phyloP scores from a whole-genome alignment of 1,140 invertebrate genomes.

The Camponotus pennsylvanicus region DNA sequence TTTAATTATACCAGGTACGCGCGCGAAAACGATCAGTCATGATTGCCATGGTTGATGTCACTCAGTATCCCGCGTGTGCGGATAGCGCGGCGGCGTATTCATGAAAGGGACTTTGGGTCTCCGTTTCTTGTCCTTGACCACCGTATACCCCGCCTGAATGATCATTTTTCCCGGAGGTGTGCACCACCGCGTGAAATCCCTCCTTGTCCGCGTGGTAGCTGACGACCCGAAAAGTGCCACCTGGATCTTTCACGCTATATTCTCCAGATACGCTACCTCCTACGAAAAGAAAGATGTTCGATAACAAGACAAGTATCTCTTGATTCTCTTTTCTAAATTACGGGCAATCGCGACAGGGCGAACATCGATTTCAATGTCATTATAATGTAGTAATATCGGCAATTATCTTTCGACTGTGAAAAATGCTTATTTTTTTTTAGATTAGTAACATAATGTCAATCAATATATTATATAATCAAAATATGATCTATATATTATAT shows the following conservation, averaged over 20 bases:
- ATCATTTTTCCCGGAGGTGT: slow-evolving; percentile 88
- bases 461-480: background rate
- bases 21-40: slow-evolving; percentile 5
- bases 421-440: background rate
- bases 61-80: slow-evolving; percentile 18
- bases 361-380: background rate
- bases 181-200: slow-evolving; percentile 88
- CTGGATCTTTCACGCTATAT: slow-evolving; percentile 90
- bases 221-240: slow-evolving; percentile 81
- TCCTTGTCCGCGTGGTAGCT: slow-evolving; percentile 82
- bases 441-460: background rate
- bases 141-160: slow-evolving; percentile 75
- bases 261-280: slow-evolving; percentile 87
- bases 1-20: slow-evolving; percentile 53
- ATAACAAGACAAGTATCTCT: slow-evolving; percentile 12
- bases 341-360: background rate
- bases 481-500: background rate
- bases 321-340: background rate
- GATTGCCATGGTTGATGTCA: background rate
- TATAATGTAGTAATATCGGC: background rate
- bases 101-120: slow-evolving; percentile 33
- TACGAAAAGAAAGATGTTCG: slow-evolving; percentile 64
- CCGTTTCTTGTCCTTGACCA: slow-evolving; percentile 65
- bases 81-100: slow-evolving; percentile 48
- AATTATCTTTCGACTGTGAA: background rate